A percentile compares a stretch with the other conserved stretches of the same genome.
Evolutionary conservation across 2,113 vertebrate genomes (phyloP).

Genomic region (Aegithalos caudatus): DNA sequence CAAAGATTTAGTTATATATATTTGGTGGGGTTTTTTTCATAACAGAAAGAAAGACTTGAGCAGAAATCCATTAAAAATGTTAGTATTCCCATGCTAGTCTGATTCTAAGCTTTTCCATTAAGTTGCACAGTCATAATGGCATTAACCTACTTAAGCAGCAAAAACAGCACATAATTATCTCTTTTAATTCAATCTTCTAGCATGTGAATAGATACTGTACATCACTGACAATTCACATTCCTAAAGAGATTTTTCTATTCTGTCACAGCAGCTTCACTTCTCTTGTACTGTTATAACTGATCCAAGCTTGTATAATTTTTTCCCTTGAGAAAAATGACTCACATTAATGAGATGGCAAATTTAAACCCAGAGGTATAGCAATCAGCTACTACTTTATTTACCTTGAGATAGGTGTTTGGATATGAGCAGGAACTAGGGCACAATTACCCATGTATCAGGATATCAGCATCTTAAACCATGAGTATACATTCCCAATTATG

Average conservation of each 20-base stretch:
- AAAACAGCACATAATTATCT: constrained; percentile 44
- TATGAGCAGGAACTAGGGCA: background rate
- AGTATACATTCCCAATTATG: background rate
- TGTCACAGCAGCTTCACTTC: background rate
- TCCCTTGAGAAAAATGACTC: background rate
- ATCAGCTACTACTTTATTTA: background rate
- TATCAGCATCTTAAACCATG: background rate
- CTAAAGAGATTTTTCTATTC: constrained; percentile 1
- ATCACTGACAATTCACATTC: constrained; percentile 17
- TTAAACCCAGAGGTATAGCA: background rate
- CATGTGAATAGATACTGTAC: background rate
- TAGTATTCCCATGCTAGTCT: constrained; percentile 43
- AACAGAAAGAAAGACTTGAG: constrained; percentile 26
- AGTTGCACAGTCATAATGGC: constrained; percentile 31
- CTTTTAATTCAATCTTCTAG: constrained; percentile 43
- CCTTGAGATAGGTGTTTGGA: background rate
- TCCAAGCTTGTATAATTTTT: background rate
- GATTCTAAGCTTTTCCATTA: constrained; percentile 49
- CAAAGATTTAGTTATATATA: constrained; percentile 11
- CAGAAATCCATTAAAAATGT: constrained; percentile 47
- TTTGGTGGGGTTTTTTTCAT: constrained; percentile 36
- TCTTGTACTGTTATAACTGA: background rate
- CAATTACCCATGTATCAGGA: background rate
- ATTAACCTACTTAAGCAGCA: constrained; percentile 52
- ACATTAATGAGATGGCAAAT: background rate